These are phyloP conservation scores for Mesodorylaimus sp. DNA, from an alignment of 2,888 invertebrate genomes.

Conservation along the genomic window DNA sequence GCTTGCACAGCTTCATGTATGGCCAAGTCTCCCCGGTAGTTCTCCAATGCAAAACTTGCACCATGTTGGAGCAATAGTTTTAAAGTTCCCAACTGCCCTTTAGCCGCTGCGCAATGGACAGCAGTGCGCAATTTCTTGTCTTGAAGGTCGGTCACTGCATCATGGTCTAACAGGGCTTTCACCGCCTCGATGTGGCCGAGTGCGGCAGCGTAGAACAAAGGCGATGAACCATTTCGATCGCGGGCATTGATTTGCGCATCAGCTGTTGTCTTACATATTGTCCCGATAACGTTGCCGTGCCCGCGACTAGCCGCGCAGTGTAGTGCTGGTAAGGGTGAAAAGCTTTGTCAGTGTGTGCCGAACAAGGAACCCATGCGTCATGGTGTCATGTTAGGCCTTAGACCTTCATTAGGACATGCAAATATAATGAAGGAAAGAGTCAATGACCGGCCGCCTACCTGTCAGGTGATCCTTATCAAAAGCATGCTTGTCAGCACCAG, in stretches of 20 bases:
- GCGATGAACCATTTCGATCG: constrained; percentile 84
- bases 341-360: constrained; percentile 7
- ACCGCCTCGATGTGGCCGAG: constrained; percentile 86
- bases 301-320: constrained; percentile 94
- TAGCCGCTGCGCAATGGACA: constrained; percentile 25
- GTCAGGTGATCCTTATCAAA: constrained; percentile 80
- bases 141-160: constrained; percentile 57
- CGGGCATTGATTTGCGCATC: constrained; percentile 61
- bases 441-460: constrained; percentile 18
- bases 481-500: constrained; percentile 60
- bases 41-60: constrained; percentile 74
- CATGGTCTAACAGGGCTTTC: constrained; percentile 62
- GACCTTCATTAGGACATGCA: too few relatives aligned
- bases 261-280: constrained; percentile 60
- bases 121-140: constrained; percentile 23
- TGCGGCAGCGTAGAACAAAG: constrained; percentile 87
- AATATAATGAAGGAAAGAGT: constrained; percentile 1
- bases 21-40: constrained; percentile 80
- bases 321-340: constrained; percentile 43
- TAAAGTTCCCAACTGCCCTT: constrained; percentile 63
- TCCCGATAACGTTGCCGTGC: constrained; percentile 73
- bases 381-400: too few relatives aligned
- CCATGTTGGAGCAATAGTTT: constrained; percentile 54
- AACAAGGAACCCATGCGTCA: too few relatives aligned
- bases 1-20: constrained; percentile 87